Evolutionary conservation across 2,797 vertebrate species (phyloP).

Genomic region (Basileuterus tristriatus): DNA sequence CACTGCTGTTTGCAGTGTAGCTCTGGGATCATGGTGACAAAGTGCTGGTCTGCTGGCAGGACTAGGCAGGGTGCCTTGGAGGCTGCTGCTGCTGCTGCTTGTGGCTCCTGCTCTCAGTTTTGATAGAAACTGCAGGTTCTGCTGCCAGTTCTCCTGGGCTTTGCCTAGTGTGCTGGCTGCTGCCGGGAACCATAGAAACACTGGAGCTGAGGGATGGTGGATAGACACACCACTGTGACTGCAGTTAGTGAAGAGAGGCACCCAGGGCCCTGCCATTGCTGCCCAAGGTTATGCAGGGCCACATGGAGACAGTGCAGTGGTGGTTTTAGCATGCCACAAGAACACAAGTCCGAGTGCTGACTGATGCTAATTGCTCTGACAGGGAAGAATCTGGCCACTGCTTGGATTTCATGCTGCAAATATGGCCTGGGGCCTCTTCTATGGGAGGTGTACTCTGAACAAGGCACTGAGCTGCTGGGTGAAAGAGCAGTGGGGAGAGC

Average conservation of each 20-base stretch:
- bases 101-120: not conserved
- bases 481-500: not conserved
- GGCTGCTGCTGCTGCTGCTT: not conserved
- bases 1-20: not conserved
- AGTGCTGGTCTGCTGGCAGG: not conserved
- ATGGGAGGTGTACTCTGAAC: not conserved
- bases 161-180: not conserved
- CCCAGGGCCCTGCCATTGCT: not conserved
- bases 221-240: not conserved
- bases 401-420: not conserved
- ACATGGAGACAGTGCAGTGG: not conserved
- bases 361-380: not conserved
- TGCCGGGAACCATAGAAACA: not conserved
- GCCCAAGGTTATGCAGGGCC: not conserved
- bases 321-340: fast-evolving
- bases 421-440: not conserved
- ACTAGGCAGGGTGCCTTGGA: not conserved
- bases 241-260: not conserved
- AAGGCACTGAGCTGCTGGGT: not conserved
- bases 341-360: not conserved
- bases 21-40: not conserved
- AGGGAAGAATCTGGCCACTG: not conserved
- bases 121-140: not conserved
- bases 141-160: not conserved
- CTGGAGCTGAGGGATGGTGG: not conserved